Conservation (phyloP, 1,140 invertebrate species). For the Temnothorax curvispinosus region DNA sequence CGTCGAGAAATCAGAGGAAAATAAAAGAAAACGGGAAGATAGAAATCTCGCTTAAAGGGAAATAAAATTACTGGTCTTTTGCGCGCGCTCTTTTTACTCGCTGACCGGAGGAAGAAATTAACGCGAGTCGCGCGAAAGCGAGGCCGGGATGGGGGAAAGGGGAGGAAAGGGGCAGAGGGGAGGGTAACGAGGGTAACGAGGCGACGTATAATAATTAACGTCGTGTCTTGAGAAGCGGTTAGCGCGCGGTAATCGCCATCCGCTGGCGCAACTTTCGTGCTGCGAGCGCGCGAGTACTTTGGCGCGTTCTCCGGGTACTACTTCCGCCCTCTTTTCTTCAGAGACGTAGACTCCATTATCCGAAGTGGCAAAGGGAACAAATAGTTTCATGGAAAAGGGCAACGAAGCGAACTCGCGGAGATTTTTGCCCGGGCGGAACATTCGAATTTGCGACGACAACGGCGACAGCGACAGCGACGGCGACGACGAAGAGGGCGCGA, state of each 20-base stretch:
- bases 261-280: conserved; percentile 56
- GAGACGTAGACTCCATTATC: conserved; percentile 61
- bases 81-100: conserved; percentile 48
- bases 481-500: conserved; percentile 9
- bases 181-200: conserved; percentile 66
- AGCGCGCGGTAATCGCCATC: conserved; percentile 55
- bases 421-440: conserved; percentile 49
- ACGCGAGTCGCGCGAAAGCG: conserved; percentile 56
- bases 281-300: conserved; percentile 57
- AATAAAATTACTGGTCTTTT: conserved; percentile 53
- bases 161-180: neutral
- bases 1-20: conserved; percentile 33
- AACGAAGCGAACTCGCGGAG: conserved; percentile 44
- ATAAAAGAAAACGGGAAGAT: conserved; percentile 18
- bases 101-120: conserved; percentile 60
- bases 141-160: neutral
- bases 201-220: conserved; percentile 71
- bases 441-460: conserved; percentile 51
- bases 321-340: conserved; percentile 48
- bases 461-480: neutral
- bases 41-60: conserved; percentile 54
- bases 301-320: conserved; percentile 33
- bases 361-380: conserved; percentile 60
- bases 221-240: conserved; percentile 65
- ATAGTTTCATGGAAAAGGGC: conserved; percentile 57